A percentile compares a stretch with the other conserved stretches of the same genome.
These are phyloP conservation scores for Umimayanthus kanabou DNA, from an alignment of 92 coral and sea anemone species.

Conservation along the genomic window DNA sequence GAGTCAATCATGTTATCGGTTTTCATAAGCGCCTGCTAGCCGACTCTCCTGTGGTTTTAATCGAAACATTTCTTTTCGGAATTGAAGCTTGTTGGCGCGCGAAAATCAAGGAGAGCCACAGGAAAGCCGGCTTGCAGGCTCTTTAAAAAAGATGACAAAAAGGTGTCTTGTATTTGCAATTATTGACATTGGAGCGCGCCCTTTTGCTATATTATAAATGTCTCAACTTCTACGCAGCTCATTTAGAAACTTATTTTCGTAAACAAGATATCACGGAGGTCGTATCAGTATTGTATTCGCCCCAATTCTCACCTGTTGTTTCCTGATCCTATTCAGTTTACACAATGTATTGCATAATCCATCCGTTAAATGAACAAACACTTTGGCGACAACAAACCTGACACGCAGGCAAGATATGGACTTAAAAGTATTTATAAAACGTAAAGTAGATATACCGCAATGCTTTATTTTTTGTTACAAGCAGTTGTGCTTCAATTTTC, in stretches of 20 bases:
- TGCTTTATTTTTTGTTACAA: no score
- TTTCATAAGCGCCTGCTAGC: neutral
- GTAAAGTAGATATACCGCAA: no score
- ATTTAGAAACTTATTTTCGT: neutral
- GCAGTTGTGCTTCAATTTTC: no score
- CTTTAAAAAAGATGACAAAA: neutral
- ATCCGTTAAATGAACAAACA: neutral
- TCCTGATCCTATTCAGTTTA: neutral
- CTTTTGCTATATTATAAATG: neutral
- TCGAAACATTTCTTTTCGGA: no score
- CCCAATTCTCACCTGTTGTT: constrained; percentile 18
- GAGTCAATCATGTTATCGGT: neutral
- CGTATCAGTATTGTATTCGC: neutral
- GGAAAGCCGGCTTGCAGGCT: no score
- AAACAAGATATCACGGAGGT: constrained; percentile 9
- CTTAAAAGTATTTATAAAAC: no score
- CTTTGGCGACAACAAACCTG: neutral
- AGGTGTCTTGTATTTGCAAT: no score
- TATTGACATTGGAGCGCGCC: no score
- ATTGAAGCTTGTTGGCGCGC: no score
- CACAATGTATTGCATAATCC: constrained; percentile 10
- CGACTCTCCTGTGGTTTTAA: no score
- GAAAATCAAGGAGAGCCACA: no score
- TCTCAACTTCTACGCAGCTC: neutral
- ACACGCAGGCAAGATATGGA: no score